These are phyloP conservation scores for Heterodera filipjevi DNA, from an alignment of 2,888 invertebrate genomes.

Conservation along the genomic window DNA sequence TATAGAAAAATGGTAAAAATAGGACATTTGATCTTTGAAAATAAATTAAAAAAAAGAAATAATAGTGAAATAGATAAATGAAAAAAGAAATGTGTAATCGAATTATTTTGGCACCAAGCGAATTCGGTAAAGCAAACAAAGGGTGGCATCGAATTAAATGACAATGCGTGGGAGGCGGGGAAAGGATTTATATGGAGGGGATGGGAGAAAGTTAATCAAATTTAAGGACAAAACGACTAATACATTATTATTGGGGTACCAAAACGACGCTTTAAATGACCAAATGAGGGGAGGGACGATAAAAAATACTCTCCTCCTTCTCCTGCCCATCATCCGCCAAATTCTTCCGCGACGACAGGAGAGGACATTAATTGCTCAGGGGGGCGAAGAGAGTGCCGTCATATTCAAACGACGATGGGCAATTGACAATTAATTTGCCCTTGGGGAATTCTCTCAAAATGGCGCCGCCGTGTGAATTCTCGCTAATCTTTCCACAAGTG, in stretches of 20 bases:
- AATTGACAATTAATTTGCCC: constrained; percentile 5
- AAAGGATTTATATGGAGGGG: no score
- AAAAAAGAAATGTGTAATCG: neutral
- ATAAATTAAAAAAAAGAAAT: no score
- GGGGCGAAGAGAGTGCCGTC: neutral
- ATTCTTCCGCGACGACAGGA: constrained; percentile 4
- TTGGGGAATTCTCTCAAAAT: neutral
- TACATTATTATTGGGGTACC: neutral
- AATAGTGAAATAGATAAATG: neutral
- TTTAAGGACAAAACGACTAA: neutral
- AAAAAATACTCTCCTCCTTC: no score
- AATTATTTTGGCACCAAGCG: neutral
- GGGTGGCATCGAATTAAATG: neutral
- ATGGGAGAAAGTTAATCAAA: neutral
- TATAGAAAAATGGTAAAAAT: no score
- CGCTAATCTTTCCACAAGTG: neutral
- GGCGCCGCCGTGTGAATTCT: neutral
- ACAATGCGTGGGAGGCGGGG: no score
- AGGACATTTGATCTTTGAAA: no score
- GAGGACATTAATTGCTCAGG: neutral
- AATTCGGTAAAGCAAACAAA: neutral
- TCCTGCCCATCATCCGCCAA: no score
- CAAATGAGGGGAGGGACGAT: neutral
- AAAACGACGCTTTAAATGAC: neutral
- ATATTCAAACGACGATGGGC: neutral